These are phyloP conservation scores for Mesitornis unicolor DNA, from an alignment of 2,113 vertebrate genomes.

Conservation along the genomic window DNA sequence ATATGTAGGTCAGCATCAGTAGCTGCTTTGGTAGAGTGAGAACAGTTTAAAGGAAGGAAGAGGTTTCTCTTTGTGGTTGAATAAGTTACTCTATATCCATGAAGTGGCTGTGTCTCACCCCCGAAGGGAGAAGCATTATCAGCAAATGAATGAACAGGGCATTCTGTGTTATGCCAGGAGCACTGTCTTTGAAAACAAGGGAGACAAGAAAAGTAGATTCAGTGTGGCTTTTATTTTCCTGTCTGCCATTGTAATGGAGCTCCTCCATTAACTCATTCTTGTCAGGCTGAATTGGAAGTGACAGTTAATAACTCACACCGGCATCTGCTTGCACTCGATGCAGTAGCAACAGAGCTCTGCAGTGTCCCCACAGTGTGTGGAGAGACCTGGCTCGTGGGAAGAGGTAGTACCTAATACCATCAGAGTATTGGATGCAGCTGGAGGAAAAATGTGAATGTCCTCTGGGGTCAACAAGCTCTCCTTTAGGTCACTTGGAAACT, in stretches of 20 bases:
- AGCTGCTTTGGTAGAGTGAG: slow-evolving; percentile 47
- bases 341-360: neutral
- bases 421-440: neutral
- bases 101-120: neutral
- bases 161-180: slow-evolving; percentile 27
- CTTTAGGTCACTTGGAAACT: neutral
- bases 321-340: neutral
- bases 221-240: slow-evolving; percentile 25
- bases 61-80: slow-evolving; percentile 54
- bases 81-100: slow-evolving; percentile 51
- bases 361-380: neutral
- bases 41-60: slow-evolving; percentile 60
- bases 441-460: neutral
- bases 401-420: rapidly evolving
- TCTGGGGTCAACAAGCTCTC: neutral
- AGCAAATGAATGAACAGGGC: slow-evolving; percentile 43
- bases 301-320: neutral
- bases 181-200: slow-evolving; percentile 39
- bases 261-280: slow-evolving; percentile 37
- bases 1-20: slow-evolving; percentile 62
- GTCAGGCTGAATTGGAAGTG: slow-evolving; percentile 32
- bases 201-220: slow-evolving; percentile 18
- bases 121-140: slow-evolving; percentile 48
- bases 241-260: slow-evolving; percentile 16
- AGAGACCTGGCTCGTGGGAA: neutral